Evolutionary conservation across 2,113 vertebrate species (phyloP).

Genomic region (Leucopsar rothschildi): DNA sequence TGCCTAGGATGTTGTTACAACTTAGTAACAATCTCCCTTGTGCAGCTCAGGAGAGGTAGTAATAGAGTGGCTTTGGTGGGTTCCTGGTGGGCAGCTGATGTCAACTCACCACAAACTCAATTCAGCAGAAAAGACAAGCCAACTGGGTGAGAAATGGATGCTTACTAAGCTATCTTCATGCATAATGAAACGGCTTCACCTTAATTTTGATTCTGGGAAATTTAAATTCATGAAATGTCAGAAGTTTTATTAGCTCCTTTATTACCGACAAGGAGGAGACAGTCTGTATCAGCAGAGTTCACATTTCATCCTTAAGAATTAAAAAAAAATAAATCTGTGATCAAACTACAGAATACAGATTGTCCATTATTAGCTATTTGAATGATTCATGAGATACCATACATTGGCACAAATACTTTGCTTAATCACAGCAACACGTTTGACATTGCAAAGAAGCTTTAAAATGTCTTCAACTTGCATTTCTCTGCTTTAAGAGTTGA

Average conservation of each 20-base stretch:
- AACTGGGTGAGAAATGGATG: not conserved
- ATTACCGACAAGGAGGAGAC: not conserved
- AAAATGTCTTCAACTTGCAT: not conserved
- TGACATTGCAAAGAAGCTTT: not conserved
- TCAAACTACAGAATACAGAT: constrained; percentile 33
- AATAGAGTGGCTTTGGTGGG: not conserved
- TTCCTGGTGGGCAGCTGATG: not conserved
- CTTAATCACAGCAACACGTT: not conserved
- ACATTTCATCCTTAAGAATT: not conserved
- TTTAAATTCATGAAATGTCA: constrained; percentile 14
- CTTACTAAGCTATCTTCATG: not conserved
- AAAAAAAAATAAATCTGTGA: not conserved
- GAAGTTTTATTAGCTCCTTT: not conserved
- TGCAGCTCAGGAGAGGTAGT: not conserved
- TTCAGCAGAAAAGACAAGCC: not conserved
- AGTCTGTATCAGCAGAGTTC: constrained; percentile 7
- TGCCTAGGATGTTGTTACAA: not conserved
- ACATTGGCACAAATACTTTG: not conserved
- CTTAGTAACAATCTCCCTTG: not conserved
- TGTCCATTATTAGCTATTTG: not conserved
- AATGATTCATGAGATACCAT: constrained; percentile 7
- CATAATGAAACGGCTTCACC: not conserved
- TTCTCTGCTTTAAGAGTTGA: not conserved
- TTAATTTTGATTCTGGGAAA: constrained; percentile 34
- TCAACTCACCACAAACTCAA: not conserved